Conservation (phyloP, 2,113 vertebrate species). For the Thamnaconus septentrionalis region DNA sequence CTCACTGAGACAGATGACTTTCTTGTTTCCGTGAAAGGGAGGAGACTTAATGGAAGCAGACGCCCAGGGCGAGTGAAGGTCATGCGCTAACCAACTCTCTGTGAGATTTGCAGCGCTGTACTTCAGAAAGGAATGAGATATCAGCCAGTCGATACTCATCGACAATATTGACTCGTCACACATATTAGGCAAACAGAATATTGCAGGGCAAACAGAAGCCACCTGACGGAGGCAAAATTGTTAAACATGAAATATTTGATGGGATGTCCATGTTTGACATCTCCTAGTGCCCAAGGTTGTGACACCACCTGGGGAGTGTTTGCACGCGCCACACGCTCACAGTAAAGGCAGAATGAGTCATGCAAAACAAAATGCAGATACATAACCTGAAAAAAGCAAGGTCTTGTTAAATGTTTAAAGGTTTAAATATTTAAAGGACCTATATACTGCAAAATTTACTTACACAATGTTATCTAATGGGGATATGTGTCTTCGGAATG, state of each 20-base stretch:
- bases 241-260: background rate
- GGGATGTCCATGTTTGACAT: background rate
- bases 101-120: too few species aligned
- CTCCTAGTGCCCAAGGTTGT: background rate
- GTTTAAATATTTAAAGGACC: too few species aligned
- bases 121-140: background rate
- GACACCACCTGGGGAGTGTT: too few species aligned
- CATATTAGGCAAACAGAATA: background rate
- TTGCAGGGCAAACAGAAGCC: background rate
- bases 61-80: constrained; percentile 1
- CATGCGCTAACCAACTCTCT: background rate
- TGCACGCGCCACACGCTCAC: too few species aligned
- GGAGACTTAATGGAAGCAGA: constrained; percentile 1
- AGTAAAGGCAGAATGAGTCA: too few species aligned
- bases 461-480: too few species aligned
- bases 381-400: too few species aligned
- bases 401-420: too few species aligned
- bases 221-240: background rate
- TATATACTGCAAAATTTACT: too few species aligned
- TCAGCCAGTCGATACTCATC: background rate
- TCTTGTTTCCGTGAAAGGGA: constrained; percentile 1
- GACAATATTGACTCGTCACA: background rate
- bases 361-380: too few species aligned
- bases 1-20: background rate
- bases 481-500: too few species aligned